These are phyloP conservation scores for Theropithecus gelada DNA, from an alignment of 2,113 vertebrate genomes.

Conservation along the genomic window DNA sequence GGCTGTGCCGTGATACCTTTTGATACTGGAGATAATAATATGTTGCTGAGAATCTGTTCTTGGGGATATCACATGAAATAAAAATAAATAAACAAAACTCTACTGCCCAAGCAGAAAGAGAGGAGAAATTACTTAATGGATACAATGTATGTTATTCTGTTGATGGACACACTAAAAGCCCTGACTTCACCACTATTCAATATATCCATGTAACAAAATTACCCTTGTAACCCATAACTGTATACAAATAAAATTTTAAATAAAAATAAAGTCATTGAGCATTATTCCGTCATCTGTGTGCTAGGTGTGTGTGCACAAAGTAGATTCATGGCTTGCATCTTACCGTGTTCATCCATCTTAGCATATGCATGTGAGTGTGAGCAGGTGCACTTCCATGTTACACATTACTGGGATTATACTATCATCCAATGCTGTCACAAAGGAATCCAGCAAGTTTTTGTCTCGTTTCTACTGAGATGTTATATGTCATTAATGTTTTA, in stretches of 20 bases:
- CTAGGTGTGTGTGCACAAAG: background rate
- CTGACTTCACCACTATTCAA: background rate
- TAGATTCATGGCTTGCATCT: background rate
- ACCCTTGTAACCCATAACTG: background rate
- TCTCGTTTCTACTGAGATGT: background rate
- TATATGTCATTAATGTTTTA: background rate
- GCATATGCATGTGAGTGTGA: background rate
- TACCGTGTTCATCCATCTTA: background rate
- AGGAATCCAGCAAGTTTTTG: background rate
- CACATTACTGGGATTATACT: accelerated
- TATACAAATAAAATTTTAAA: background rate
- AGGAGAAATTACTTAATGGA: background rate
- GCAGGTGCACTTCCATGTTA: too few species aligned
- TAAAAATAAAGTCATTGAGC: background rate
- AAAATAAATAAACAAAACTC: background rate
- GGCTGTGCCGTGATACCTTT: background rate
- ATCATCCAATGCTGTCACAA: background rate
- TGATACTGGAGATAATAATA: background rate
- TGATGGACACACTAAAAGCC: background rate
- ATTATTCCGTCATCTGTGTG: background rate
- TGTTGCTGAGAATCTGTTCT: background rate
- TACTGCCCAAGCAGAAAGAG: background rate
- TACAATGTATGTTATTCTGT: background rate
- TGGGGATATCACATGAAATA: background rate
- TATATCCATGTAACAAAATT: background rate